Conservation (phyloP, 2,797 vertebrate species). For the Pseudocheirus occidentalis region DNA sequence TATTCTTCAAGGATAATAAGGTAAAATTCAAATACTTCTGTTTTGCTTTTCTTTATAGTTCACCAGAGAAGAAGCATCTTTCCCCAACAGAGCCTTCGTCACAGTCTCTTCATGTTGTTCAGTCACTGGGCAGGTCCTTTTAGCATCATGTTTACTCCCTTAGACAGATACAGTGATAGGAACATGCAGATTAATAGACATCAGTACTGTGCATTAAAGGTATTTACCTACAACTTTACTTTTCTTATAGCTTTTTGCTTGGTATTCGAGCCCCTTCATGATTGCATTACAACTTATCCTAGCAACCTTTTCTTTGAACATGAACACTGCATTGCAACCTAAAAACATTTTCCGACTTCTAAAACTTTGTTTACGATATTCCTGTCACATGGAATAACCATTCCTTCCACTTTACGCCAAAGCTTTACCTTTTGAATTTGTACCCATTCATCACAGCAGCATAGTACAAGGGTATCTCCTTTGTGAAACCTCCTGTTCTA, state of each 20-base stretch:
- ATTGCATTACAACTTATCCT: background rate
- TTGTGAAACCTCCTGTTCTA: background rate
- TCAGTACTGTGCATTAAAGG: constrained; percentile 99
- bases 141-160: constrained; percentile 99
- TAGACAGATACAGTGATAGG: constrained; percentile 98
- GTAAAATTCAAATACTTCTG: constrained; percentile 29
- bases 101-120: constrained; percentile 99
- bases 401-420: background rate
- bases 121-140: constrained; percentile 99
- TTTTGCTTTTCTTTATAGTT: constrained; percentile 84
- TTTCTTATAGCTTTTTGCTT: background rate
- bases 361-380: background rate
- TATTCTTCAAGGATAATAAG: background rate
- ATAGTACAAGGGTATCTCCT: background rate
- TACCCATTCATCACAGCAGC: background rate
- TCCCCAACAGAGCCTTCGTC: constrained; percentile 97
- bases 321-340: background rate
- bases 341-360: background rate
- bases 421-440: background rate
- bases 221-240: constrained; percentile 75
- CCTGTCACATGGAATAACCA: background rate
- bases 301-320: background rate
- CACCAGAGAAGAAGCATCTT: constrained; percentile 98
- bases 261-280: background rate
- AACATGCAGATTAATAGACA: constrained; percentile 99